Evolutionary conservation across 1,140 invertebrate genomes (phyloP).

Genomic region (Eueides isabella): DNA sequence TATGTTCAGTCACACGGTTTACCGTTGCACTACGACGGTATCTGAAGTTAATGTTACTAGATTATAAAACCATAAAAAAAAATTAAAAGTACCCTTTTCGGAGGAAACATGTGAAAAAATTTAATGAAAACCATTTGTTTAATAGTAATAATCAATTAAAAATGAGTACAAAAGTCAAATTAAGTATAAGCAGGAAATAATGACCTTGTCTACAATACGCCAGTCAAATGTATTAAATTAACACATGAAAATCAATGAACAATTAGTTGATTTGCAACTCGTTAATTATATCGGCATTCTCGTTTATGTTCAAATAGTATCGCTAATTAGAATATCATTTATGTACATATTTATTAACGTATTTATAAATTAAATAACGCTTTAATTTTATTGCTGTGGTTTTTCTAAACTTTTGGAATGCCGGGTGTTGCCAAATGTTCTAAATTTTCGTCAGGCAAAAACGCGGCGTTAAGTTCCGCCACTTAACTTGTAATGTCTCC

Average conservation of each 20-base stretch:
- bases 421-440: too few species aligned
- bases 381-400: neutral
- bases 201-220: neutral
- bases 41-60: too few species aligned
- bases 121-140: neutral
- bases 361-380: neutral
- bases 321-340: conserved; percentile 27
- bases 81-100: neutral
- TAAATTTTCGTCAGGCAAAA: too few species aligned
- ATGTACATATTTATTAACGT: too few species aligned
- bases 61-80: neutral
- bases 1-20: too few species aligned
- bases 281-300: conserved; percentile 23
- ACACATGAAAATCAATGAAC: neutral
- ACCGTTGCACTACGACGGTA: too few species aligned
- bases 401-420: too few species aligned
- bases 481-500: too few species aligned
- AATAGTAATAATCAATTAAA: neutral
- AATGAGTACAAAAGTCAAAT: neutral
- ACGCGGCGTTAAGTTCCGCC: too few species aligned
- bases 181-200: neutral
- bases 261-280: conserved; percentile 22
- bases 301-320: conserved; percentile 17
- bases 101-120: neutral
- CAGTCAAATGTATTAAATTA: neutral